Conservation (phyloP, 30 jellyfish, hydroid and myxozoan species). For the Turritopsis dohrnii region DNA sequence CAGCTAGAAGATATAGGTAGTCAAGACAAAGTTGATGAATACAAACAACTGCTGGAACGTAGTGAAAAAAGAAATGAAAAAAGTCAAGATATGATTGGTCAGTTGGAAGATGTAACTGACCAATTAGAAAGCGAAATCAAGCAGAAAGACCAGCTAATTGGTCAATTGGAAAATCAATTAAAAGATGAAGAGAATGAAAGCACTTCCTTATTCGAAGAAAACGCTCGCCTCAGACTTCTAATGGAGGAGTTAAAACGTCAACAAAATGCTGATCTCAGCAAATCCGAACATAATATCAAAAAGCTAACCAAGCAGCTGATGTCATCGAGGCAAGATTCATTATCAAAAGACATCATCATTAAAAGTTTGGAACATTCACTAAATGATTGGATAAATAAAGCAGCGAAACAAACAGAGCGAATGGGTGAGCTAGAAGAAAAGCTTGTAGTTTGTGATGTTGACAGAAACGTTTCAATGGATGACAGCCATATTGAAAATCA, state of each 20-base stretch:
- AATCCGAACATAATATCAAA: conserved; percentile 24
- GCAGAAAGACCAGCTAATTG: conserved; percentile 4
- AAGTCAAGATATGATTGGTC: conserved; percentile 2
- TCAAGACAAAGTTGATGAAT: conserved; percentile 7
- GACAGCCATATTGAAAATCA: conserved; percentile 9
- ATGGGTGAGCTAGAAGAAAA: conserved; percentile 10
- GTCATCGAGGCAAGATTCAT: conserved; percentile 38
- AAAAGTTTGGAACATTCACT: conserved; percentile 8
- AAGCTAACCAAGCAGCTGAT: conserved; percentile 31
- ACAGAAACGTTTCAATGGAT: not conserved
- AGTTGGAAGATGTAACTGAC: conserved; percentile 12
- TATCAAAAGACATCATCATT: conserved; percentile 25
- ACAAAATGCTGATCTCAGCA: conserved; percentile 37
- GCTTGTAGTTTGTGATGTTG: conserved; percentile 18
- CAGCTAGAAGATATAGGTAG: conserved; percentile 2
- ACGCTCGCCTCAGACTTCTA: conserved; percentile 15
- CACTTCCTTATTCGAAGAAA: not conserved
- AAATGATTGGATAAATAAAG: conserved; percentile 29
- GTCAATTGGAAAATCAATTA: conserved; percentile 18
- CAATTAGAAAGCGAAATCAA: conserved; percentile 28
- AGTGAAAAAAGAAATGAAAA: conserved; percentile 9
- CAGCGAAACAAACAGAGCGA: conserved; percentile 28
- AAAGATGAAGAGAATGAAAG: conserved; percentile 16
- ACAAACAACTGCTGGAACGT: conserved; percentile 8
- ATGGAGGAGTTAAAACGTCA: conserved; percentile 12